phyloP scores from a whole-genome alignment of 2,888 invertebrate genomes.

The Pinctada fucata region DNA sequence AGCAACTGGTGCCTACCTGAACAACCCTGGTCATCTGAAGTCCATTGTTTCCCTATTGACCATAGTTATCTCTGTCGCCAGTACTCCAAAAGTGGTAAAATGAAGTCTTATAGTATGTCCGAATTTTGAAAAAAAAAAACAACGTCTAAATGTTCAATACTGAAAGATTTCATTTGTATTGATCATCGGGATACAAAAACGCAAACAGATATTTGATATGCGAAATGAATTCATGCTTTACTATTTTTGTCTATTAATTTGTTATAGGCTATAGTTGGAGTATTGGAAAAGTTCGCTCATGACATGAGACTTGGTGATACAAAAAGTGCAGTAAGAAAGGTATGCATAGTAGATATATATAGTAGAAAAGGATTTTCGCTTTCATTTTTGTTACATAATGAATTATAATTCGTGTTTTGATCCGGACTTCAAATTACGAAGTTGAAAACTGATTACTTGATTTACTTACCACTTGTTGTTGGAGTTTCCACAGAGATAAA shows the following conservation, averaged over 20 bases:
- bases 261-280: conserved; percentile 61
- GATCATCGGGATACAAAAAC: too few species aligned
- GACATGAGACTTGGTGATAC: conserved; percentile 67
- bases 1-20: conserved; percentile 62
- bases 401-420: too few species aligned
- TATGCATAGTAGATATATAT: conserved; percentile 41
- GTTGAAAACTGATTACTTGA: too few species aligned
- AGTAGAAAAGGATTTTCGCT: background rate
- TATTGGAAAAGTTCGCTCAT: conserved; percentile 64
- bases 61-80: conserved; percentile 62
- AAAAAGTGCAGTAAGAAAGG: conserved; percentile 66
- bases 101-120: background rate
- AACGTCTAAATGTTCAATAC: too few species aligned
- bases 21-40: conserved; percentile 65
- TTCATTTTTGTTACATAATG: too few species aligned
- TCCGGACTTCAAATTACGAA: too few species aligned
- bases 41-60: conserved; percentile 63
- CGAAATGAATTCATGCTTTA: too few species aligned
- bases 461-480: too few species aligned
- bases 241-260: background rate
- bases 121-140: too few species aligned
- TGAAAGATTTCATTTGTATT: too few species aligned
- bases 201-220: too few species aligned
- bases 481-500: too few species aligned
- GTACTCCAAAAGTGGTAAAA: conserved; percentile 60